Evolutionary conservation across 1,140 invertebrate genomes (phyloP).

Genomic region (Atta colombica): DNA sequence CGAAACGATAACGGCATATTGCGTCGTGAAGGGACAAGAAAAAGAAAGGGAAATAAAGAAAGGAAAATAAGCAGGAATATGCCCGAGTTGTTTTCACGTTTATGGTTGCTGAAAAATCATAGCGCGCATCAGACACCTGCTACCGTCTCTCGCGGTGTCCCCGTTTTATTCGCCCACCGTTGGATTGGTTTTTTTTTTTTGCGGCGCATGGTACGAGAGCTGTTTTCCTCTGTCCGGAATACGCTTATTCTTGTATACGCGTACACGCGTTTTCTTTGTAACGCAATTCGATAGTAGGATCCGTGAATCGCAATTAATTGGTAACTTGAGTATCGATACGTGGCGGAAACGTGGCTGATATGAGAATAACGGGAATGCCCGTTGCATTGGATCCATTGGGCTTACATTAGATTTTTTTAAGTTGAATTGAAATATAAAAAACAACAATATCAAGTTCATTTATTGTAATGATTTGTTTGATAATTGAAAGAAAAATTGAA

Average conservation of each 20-base stretch:
- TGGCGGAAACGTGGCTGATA: neutral
- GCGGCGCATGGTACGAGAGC: neutral
- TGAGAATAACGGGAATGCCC: constrained; percentile 16
- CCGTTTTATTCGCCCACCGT: neutral
- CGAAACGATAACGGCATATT: constrained; percentile 13
- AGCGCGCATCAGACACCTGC: constrained; percentile 44
- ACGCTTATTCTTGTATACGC: neutral
- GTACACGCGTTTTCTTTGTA: constrained; percentile 33
- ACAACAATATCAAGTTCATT: neutral
- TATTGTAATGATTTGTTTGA: neutral
- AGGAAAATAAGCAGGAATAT: constrained; percentile 14
- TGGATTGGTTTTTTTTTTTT: constrained; percentile 28
- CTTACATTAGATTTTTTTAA: constrained; percentile 31
- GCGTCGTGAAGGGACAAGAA: neutral
- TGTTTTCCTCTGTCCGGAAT: constrained; percentile 11
- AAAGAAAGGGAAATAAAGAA: constrained; percentile 36
- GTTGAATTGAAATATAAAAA: constrained; percentile 10
- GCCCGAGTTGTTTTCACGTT: constrained; percentile 33
- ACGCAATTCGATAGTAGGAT: constrained; percentile 39
- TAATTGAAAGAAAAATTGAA: neutral
- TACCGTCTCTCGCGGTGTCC: constrained; percentile 23
- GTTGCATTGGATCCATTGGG: neutral
- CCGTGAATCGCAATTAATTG: constrained; percentile 50
- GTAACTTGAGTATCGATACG: constrained; percentile 49
- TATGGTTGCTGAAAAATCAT: constrained; percentile 45